These are phyloP conservation scores for Thumatha senex DNA, from an alignment of 2,888 invertebrate species.

Conservation along the genomic window DNA sequence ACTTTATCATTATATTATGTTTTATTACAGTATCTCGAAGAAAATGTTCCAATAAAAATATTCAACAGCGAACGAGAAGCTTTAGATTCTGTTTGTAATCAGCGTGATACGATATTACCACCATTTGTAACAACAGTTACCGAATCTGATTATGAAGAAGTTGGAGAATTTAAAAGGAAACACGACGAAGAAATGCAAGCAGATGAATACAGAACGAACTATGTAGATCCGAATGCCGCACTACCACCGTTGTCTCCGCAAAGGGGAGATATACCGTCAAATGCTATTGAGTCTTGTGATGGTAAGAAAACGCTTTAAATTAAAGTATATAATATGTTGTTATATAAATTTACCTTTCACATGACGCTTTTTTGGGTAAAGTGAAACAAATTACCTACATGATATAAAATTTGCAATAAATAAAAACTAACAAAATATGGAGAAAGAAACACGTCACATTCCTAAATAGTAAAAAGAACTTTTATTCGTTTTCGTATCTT, in stretches of 20 bases:
- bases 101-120: slow-evolving; percentile 47
- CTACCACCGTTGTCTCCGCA: slow-evolving; percentile 46
- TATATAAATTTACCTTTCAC: no score
- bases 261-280: slow-evolving; percentile 73
- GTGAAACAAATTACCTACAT: no score
- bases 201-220: slow-evolving; percentile 68
- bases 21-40: slow-evolving; percentile 82
- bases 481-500: no score
- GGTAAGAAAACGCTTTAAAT: slow-evolving; percentile 52
- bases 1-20: no score
- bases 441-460: no score
- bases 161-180: slow-evolving; percentile 63
- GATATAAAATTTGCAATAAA: no score
- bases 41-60: slow-evolving; percentile 82
- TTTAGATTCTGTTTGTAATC: slow-evolving; percentile 75
- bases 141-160: slow-evolving; percentile 65
- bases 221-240: slow-evolving; percentile 53
- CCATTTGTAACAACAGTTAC: slow-evolving; percentile 56
- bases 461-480: no score
- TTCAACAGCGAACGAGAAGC: slow-evolving; percentile 76
- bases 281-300: slow-evolving; percentile 73
- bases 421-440: no score
- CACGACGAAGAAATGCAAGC: slow-evolving; percentile 71
- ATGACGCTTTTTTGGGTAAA: no score
- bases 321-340: background rate